Percentiles rank a stretch among this genome's conserved stretches.
These are phyloP conservation scores for Hartigia nigra DNA, from an alignment of 2,888 invertebrate genomes.

Conservation along the genomic window DNA sequence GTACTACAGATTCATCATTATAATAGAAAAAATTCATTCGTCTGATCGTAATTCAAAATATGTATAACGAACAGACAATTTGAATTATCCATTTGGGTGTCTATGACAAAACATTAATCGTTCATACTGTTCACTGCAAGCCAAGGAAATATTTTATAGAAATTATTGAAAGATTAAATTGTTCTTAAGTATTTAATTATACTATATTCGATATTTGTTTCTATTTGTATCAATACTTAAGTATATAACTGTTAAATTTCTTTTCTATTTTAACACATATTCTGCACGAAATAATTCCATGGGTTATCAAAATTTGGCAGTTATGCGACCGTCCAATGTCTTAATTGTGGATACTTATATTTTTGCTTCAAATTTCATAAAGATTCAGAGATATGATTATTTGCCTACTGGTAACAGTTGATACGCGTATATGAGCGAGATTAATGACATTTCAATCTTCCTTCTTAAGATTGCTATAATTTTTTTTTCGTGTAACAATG, in stretches of 20 bases:
- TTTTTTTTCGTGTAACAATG: not conserved
- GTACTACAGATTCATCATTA: not conserved
- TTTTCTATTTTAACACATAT: not conserved
- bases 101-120: not conserved
- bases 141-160: not conserved
- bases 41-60: not conserved
- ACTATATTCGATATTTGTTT: not conserved
- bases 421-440: not conserved
- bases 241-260: not conserved
- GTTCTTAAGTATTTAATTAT: not conserved
- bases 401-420: not conserved
- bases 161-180: not conserved
- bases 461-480: not conserved
- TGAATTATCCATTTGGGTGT: not conserved
- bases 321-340: conserved; percentile 25
- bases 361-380: not conserved
- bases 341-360: not conserved
- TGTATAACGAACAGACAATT: not conserved
- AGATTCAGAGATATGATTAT: not conserved
- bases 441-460: not conserved
- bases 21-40: not conserved
- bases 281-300: not conserved
- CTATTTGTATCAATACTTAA: conserved; percentile 1
- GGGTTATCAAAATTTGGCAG: conserved; percentile 27
- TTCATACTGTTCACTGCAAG: not conserved